Evolutionary conservation across 2,113 vertebrate species (phyloP).

Genomic region (Scortum barcoo): DNA sequence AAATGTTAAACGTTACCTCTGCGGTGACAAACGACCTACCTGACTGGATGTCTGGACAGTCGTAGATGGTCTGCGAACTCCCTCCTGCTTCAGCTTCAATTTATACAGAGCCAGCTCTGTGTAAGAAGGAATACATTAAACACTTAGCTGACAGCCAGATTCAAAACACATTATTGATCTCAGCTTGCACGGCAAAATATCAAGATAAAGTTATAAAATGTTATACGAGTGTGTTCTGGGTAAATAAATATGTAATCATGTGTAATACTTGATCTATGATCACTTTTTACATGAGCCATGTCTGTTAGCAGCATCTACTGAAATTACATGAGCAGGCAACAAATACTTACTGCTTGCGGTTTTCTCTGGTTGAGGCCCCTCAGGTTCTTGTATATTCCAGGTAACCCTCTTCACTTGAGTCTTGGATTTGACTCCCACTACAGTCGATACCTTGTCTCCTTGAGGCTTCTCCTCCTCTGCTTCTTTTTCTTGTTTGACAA

Average conservation of each 20-base stretch:
- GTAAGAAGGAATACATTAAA: conserved; percentile 5
- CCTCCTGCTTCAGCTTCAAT: conserved; percentile 88
- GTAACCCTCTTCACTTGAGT: conserved; percentile 93
- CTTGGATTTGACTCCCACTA: conserved; percentile 83
- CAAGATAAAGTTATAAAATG: background rate
- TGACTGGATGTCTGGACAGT: conserved; percentile 74
- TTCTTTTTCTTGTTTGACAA: conserved; percentile 51
- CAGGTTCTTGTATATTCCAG: conserved; percentile 94
- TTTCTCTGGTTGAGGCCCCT: conserved; percentile 78
- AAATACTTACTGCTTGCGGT: conserved; percentile 84
- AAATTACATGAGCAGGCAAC: background rate
- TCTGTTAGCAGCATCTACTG: background rate
- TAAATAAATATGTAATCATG: background rate
- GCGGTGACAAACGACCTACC: conserved; percentile 70
- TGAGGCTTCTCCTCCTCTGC: conserved; percentile 47
- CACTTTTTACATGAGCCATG: background rate
- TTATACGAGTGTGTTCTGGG: background rate
- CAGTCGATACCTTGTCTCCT: conserved; percentile 40
- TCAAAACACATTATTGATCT: background rate
- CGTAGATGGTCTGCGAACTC: conserved; percentile 83
- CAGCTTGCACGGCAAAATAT: background rate
- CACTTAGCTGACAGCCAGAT: background rate
- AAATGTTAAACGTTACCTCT: background rate
- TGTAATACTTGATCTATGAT: background rate
- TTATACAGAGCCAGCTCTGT: conserved; percentile 88